Evolutionary conservation across 2,797 vertebrate species (phyloP), one percentile per base, ranked within the genome.

Genomic region (Pyrocephalus nanus): DNA sequence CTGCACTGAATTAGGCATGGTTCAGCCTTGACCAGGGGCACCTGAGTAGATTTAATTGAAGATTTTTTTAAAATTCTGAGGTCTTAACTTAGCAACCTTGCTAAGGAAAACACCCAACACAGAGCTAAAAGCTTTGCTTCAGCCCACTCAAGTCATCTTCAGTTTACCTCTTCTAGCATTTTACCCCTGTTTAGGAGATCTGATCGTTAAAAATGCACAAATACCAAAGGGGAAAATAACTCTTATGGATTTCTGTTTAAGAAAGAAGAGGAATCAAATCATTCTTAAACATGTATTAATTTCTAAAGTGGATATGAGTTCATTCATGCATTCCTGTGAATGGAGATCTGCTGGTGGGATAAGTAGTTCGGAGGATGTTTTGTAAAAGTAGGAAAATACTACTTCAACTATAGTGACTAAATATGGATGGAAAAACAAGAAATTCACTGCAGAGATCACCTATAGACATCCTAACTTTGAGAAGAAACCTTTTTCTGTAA

Each of bases 401-500:
- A 51, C 38, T 91, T 19, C 14, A 95, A 75, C 40, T 54, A 69
- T 8, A 76, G 61, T 50, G 26, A 40, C 12, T 84, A 88, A 76
- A 58, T 29, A 51, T 42, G 92, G 43, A 30, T 17, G 12, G 26
- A n/a, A 85, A 74, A 83, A 1, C 9, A 32, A 74, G 54, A 90
- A 86, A 90, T 66, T 91, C 48, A 67, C 55, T 76, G 62, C 6
- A 6, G n/a, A 92, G 47, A 69, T 70, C 82, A 72, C 48, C 22
- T 86, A 51, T 36, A 90, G 64, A 78, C n/a, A n/a, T n/a, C 42
- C 30, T n/a, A 93, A 93, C 27, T 90, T 84, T 90, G 36, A 42
- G 76, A 96, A 75, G 78, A 93, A 96, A 86, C 13, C 4, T 67
- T 69, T 72, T 84, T 70, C 72, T 79, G 8, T 82, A 84, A 95